These are phyloP conservation scores for Poecile atricapillus DNA, from an alignment of 2,113 vertebrate genomes.

Conservation along the genomic window DNA sequence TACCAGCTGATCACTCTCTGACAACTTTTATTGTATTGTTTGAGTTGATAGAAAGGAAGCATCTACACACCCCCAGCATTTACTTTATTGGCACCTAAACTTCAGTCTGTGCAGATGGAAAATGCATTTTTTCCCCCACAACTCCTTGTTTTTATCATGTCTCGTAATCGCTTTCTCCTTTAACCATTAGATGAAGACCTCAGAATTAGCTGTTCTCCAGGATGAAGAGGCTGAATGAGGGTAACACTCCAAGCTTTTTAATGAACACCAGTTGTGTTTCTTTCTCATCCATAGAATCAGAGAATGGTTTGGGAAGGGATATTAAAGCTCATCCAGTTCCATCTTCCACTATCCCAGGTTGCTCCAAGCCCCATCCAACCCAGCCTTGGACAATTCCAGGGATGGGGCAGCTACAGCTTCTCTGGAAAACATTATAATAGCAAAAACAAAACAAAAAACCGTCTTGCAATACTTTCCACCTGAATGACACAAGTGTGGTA, in stretches of 20 bases:
- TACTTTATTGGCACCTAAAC: neutral
- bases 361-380: accelerated
- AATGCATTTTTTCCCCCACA: neutral
- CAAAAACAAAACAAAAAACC: neutral
- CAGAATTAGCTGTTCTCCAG: neutral
- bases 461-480: neutral
- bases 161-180: neutral
- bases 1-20: neutral
- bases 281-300: neutral
- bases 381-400: neutral
- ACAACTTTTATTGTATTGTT: neutral
- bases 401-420: neutral
- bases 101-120: neutral
- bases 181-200: neutral
- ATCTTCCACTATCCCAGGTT: neutral
- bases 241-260: neutral
- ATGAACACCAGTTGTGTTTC: neutral
- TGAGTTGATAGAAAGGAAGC: neutral
- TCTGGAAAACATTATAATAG: neutral
- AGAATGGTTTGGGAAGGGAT: neutral
- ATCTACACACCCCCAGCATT: neutral
- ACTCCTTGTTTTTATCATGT: neutral
- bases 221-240: neutral
- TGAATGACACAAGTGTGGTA: neutral
- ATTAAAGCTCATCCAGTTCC: neutral